phyloP scores from a whole-genome alignment of 1,140 invertebrate species.

The Dinoponera quadriceps region DNA sequence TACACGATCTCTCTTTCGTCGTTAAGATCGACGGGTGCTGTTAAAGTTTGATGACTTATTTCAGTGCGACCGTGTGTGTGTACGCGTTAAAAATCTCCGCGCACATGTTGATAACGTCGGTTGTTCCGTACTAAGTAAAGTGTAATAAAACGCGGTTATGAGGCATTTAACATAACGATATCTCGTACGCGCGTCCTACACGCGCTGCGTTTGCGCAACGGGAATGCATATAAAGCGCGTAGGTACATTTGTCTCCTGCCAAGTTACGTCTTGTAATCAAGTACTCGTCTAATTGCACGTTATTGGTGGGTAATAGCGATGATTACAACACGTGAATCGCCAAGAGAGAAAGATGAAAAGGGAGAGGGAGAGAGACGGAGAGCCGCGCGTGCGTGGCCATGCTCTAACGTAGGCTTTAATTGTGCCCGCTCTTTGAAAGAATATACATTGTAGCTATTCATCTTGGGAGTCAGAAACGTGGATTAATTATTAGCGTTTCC shows the following conservation, averaged over 20 bases:
- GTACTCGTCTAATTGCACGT: slow-evolving; percentile 70
- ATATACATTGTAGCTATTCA: slow-evolving; percentile 67
- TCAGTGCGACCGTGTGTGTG: no score
- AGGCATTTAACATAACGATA: slow-evolving; percentile 44
- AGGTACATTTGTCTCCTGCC: slow-evolving; percentile 70
- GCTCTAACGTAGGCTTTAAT: slow-evolving; percentile 72
- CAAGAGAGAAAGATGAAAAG: not conserved
- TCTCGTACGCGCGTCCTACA: slow-evolving; percentile 35
- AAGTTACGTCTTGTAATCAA: slow-evolving; percentile 47
- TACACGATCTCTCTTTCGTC: no score
- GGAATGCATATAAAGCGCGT: slow-evolving; percentile 37
- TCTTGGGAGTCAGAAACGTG: slow-evolving; percentile 56
- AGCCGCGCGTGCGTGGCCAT: slow-evolving; percentile 32
- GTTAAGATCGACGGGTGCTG: no score
- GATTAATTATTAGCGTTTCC: slow-evolving; percentile 68
- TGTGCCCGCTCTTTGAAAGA: slow-evolving; percentile 66
- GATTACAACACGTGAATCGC: slow-evolving; percentile 68
- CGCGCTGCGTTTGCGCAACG: slow-evolving; percentile 38
- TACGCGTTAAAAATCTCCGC: not conserved
- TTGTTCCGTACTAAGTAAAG: not conserved
- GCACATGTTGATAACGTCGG: not conserved
- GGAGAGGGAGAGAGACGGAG: slow-evolving; percentile 21
- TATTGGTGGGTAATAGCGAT: slow-evolving; percentile 75
- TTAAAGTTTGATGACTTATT: no score
- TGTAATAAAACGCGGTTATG: slow-evolving; percentile 8